Percentiles rank a stretch among this genome's conserved stretches.
Conservation (phyloP, 1,140 invertebrate genomes). For the Cydia strobilella region DNA sequence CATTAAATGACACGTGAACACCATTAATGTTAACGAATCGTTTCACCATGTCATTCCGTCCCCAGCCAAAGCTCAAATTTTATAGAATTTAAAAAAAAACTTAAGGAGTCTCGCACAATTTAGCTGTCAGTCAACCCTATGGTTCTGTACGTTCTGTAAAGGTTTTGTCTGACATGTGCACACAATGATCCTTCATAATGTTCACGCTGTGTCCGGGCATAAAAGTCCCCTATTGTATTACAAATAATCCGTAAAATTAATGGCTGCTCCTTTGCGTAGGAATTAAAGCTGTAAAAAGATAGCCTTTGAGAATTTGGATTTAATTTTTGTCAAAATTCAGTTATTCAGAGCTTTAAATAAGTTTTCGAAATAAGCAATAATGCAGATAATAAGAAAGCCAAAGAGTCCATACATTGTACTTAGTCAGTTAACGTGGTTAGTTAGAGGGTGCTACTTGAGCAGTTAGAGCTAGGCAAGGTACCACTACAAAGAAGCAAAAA, state of each 20-base stretch:
- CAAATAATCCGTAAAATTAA: conserved; percentile 69
- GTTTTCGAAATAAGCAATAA: neutral
- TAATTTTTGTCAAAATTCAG: neutral
- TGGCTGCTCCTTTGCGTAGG: conserved; percentile 50
- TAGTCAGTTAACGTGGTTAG: no score
- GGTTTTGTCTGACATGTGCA: conserved; percentile 50
- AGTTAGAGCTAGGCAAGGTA: no score
- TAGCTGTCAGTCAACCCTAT: conserved; percentile 66
- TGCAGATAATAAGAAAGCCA: neutral
- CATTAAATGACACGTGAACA: conserved; percentile 4
- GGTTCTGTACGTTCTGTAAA: conserved; percentile 54
- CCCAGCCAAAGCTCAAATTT: conserved; percentile 52
- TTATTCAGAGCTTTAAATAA: neutral
- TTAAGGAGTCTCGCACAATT: conserved; percentile 54
- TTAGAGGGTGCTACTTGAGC: no score
- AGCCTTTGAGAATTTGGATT: neutral
- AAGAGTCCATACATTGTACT: no score
- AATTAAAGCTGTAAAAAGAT: conserved; percentile 13
- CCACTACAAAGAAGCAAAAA: no score
- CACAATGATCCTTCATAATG: conserved; percentile 48
- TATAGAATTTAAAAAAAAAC: conserved; percentile 52
- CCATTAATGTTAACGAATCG: conserved; percentile 28
- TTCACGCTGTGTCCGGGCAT: conserved; percentile 37
- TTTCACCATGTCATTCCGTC: conserved; percentile 46
- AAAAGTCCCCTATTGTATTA: conserved; percentile 49